A percentile compares a stretch with the other conserved stretches of the same genome.
phyloP scores from a whole-genome alignment of 2,888 invertebrate species.

The Pyrrhosoma nymphula region DNA sequence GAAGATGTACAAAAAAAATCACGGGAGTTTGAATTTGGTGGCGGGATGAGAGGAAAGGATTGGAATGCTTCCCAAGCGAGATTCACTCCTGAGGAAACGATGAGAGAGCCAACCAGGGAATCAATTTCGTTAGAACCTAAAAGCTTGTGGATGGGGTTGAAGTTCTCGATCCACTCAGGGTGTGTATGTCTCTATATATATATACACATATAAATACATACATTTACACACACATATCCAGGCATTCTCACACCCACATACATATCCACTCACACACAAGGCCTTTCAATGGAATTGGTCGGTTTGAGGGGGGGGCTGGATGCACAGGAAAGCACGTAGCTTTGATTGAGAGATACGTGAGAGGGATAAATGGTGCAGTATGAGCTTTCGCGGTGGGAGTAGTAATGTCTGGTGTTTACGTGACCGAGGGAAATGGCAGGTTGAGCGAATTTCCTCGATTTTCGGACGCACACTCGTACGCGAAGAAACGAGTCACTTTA shows the following conservation, averaged over 20 bases:
- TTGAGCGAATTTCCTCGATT: background rate
- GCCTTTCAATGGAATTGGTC: constrained; percentile 13
- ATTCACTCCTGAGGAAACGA: background rate
- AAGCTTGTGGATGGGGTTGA: background rate
- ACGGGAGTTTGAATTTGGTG: background rate
- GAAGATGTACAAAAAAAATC: constrained; percentile 1
- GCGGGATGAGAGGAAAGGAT: background rate
- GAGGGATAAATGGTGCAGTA: constrained; percentile 8
- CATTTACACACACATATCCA: background rate
- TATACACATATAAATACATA: background rate
- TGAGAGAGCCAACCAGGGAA: background rate
- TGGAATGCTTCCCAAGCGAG: background rate
- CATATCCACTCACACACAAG: background rate
- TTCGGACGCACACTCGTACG: background rate
- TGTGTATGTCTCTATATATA: background rate
- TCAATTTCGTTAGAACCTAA: background rate
- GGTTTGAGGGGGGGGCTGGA: background rate
- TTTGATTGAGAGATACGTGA: constrained; percentile 26
- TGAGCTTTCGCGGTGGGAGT: constrained; percentile 8
- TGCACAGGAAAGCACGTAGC: background rate
- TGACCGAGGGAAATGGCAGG: background rate
- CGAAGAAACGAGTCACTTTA: background rate
- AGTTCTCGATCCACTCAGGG: background rate
- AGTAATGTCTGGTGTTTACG: background rate
- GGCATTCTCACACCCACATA: background rate